A percentile compares a stretch with the other conserved stretches of the same genome.
These are phyloP conservation scores for Gallinago solitaria DNA, from an alignment of 2,797 vertebrate genomes.

Conservation along the genomic window DNA sequence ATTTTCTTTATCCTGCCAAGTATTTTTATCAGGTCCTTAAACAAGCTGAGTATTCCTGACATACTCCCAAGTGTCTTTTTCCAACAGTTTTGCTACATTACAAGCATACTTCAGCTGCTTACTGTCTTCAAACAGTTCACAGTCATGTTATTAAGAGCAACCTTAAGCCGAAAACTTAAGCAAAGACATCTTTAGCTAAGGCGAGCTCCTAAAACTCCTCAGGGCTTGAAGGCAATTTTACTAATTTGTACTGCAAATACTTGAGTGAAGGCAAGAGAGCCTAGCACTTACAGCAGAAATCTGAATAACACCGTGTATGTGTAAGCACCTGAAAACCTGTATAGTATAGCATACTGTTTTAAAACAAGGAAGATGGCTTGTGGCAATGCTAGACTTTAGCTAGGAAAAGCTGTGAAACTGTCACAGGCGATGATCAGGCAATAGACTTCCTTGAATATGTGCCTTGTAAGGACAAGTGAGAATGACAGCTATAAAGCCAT, in stretches of 20 bases:
- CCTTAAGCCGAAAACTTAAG: neutral
- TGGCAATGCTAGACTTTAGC: neutral
- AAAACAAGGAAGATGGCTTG: neutral
- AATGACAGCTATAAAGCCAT: neutral
- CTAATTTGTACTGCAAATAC: neutral
- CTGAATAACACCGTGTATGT: neutral
- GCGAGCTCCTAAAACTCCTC: neutral
- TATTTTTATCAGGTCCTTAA: neutral
- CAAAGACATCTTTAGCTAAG: neutral
- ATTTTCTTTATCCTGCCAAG: neutral
- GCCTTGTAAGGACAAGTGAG: neutral
- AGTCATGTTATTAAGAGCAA: neutral
- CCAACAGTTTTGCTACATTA: neutral
- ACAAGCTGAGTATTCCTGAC: neutral
- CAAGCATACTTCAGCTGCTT: neutral
- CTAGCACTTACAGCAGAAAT: neutral
- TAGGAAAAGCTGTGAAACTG: conserved; percentile 16
- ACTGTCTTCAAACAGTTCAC: neutral
- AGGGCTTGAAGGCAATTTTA: neutral
- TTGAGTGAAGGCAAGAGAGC: neutral
- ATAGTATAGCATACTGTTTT: neutral
- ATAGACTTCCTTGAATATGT: neutral
- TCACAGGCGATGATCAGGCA: neutral
- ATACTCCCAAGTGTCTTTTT: neutral
- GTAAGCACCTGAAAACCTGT: neutral